Evolutionary conservation across 92 coral and sea anemone genomes (phyloP).

Genomic region (Palythoa heliodiscus): DNA sequence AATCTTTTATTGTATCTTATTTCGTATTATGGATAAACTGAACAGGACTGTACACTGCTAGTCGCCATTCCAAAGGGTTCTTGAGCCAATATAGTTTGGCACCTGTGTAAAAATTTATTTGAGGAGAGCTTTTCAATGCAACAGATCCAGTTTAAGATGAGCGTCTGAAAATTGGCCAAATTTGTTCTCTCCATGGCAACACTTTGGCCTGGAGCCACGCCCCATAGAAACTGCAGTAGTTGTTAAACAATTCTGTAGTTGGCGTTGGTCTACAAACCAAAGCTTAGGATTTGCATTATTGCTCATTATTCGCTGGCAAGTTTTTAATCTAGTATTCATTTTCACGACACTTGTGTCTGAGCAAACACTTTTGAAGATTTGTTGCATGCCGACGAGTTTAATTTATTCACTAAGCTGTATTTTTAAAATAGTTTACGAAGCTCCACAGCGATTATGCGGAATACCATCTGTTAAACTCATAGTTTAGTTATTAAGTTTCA

Average conservation of each 20-base stretch:
- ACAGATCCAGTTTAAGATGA: not conserved
- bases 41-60: not conserved
- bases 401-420: not conserved
- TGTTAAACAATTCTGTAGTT: not conserved
- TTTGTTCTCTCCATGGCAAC: slow-evolving; percentile 11
- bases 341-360: not conserved
- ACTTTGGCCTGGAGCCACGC: not conserved
- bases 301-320: not conserved
- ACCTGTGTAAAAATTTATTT: not conserved
- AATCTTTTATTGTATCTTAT: not conserved
- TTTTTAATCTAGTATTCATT: not conserved
- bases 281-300: not conserved
- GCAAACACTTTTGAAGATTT: slow-evolving; percentile 14
- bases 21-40: not conserved
- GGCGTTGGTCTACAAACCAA: not conserved
- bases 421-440: not conserved
- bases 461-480: not conserved
- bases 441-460: not conserved
- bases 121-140: not conserved
- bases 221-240: not conserved
- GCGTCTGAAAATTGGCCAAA: not conserved
- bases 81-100: not conserved
- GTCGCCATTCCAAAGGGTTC: not conserved
- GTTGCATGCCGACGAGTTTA: not conserved
- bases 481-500: not conserved